Evolutionary conservation across 2,888 invertebrate genomes (phyloP).

Genomic region (Drosophila emarginata): DNA sequence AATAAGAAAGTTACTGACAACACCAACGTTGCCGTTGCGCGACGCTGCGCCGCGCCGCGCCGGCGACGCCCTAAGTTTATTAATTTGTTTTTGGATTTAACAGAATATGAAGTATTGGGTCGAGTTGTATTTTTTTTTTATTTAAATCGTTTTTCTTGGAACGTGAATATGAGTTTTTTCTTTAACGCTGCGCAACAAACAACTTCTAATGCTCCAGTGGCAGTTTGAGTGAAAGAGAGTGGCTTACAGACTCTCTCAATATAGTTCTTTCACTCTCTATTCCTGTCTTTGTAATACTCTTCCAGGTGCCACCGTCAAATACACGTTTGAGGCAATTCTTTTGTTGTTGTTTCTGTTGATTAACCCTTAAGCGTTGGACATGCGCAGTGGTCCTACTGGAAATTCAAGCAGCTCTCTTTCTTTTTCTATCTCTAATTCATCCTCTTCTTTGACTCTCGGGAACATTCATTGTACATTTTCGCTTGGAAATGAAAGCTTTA

Average conservation of each 20-base stretch:
- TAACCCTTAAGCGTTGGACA: constrained; percentile 14
- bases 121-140: constrained; percentile 33
- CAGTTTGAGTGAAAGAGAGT: not conserved
- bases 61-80: constrained; percentile 71
- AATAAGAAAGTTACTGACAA: constrained; percentile 14
- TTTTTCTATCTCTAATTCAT: constrained; percentile 17
- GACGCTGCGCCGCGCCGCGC: constrained; percentile 21
- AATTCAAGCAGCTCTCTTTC: constrained; percentile 33
- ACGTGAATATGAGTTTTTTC: constrained; percentile 16
- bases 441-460: not conserved
- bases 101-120: constrained; percentile 17
- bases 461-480: constrained; percentile 15
- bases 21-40: constrained; percentile 9
- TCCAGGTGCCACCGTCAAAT: constrained; percentile 4
- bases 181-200: constrained; percentile 18
- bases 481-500: constrained; percentile 56
- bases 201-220: constrained; percentile 1
- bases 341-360: constrained; percentile 16
- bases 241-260: not conserved
- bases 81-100: constrained; percentile 57
- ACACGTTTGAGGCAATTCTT: constrained; percentile 15
- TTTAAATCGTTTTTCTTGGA: constrained; percentile 25
- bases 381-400: constrained; percentile 27
- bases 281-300: not conserved
- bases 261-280: not conserved